Percentiles rank a stretch among this genome's conserved stretches.
phyloP scores from a whole-genome alignment of 2,797 vertebrate genomes.

The Sphaeramia orbicularis region DNA sequence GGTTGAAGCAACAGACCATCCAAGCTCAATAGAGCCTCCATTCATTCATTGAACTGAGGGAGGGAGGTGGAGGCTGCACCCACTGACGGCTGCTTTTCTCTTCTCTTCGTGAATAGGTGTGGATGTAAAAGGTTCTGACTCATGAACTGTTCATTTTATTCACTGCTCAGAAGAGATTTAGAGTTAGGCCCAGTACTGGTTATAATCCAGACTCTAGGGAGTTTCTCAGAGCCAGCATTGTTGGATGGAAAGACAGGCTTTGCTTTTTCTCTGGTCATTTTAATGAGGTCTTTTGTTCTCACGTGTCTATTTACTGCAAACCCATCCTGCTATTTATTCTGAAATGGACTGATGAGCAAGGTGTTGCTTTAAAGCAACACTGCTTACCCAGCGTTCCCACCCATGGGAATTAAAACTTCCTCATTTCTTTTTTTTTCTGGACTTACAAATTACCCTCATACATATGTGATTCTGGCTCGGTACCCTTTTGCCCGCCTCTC shows the following conservation, averaged over 20 bases:
- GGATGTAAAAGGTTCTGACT: slow-evolving; percentile 57
- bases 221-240: background rate
- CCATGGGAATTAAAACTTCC: background rate
- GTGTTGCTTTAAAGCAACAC: slow-evolving; percentile 15
- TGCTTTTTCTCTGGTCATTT: slow-evolving; percentile 37
- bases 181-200: slow-evolving; percentile 4
- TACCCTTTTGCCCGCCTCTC: slow-evolving; percentile 28
- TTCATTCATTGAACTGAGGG: slow-evolving; percentile 70
- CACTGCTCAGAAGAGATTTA: slow-evolving; percentile 47
- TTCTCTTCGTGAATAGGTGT: slow-evolving; percentile 61
- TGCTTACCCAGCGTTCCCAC: slow-evolving; percentile 1
- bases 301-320: slow-evolving; percentile 55
- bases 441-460: slow-evolving; percentile 49
- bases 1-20: slow-evolving; percentile 65
- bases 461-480: slow-evolving; percentile 53
- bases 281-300: slow-evolving; percentile 53
- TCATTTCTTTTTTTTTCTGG: slow-evolving; percentile 7
- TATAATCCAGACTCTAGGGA: slow-evolving; percentile 49
- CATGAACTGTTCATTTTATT: slow-evolving; percentile 61
- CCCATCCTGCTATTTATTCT: slow-evolving; percentile 33
- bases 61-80: slow-evolving; percentile 53
- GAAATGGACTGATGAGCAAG: slow-evolving; percentile 37
- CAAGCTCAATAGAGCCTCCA: slow-evolving; percentile 75
- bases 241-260: slow-evolving; percentile 49
- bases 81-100: slow-evolving; percentile 51